Base-by-base conservation (phyloP, 35 echinoderm and acorn worm species). In the Stichopus chloronotus region DNA sequence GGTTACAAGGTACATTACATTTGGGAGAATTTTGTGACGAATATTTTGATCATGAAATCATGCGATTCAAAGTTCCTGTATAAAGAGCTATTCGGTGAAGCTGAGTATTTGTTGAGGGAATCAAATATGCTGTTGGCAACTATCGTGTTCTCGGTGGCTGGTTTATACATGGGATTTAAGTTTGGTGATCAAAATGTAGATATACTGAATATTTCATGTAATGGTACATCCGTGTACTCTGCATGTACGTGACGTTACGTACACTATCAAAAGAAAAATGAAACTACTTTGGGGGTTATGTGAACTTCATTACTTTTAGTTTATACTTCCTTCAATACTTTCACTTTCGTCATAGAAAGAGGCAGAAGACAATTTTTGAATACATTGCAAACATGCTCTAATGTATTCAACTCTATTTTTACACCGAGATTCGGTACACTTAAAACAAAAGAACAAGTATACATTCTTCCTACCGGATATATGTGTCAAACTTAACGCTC, bases 21-120 rank as follows among this genome's bases (percentile, higher is more conserved):
- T 74, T 74, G 69, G 69, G 69, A 74, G 7, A 74, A 74, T n/a
- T 74, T 74, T 74, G 69, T 74, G 14, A n/a, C 69, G 19, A 74
- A 74, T 74, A 20, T 74, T 74, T 74, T 74, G 19, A n/a, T 74
- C 17, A 74, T 74, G 69, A n/a, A 74, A 74, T 74, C 69, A 5
- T 20, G 19, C 69, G 22, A 74, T 20, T 74, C 69, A 74, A 74
- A 74, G 17, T 16, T n/a, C n/a, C 19, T n/a, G 7, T 20, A 6
- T 6, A 6, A 19, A 74, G 69, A 74, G 22, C 22, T 74, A 74
- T 22, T 74, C 61, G 11, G 19, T 5, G 61, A 65, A 65, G 61
- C 61, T 14, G 61, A 65, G 61, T 65, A 65, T 65, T 65, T 65
- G 61, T 8, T 65, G 11, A 65, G 61, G 61, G 61, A 65, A 65